Evolutionary conservation across 2,888 invertebrate genomes (phyloP).

Genomic region (Timema podura): DNA sequence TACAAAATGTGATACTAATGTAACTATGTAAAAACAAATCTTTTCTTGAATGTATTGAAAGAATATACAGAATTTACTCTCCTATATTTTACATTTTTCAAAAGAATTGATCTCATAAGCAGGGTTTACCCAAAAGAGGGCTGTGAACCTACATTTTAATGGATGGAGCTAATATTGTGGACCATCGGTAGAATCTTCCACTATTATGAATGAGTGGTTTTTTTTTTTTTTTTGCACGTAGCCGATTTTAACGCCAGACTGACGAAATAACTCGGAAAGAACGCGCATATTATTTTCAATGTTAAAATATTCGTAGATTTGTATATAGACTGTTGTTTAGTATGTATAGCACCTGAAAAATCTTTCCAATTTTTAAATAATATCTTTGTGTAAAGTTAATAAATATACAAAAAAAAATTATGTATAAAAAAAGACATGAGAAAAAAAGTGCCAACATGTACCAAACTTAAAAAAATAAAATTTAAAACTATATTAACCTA

Average conservation of each 20-base stretch:
- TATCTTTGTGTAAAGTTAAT: constrained; percentile 29
- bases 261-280: no score
- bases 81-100: constrained; percentile 3
- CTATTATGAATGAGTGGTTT: neutral
- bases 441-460: constrained; percentile 26
- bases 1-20: no score
- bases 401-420: constrained; percentile 18
- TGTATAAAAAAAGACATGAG: no score
- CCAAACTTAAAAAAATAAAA: constrained; percentile 26
- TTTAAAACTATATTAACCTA: constrained; percentile 26
- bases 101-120: constrained; percentile 26
- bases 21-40: no score
- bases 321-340: constrained; percentile 9
- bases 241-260: no score
- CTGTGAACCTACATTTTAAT: constrained; percentile 24
- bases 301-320: constrained; percentile 10
- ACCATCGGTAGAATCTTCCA: neutral
- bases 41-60: no score
- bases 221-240: neutral
- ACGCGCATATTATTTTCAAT: neutral
- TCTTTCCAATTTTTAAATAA: constrained; percentile 25
- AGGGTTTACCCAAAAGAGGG: constrained; percentile 27
- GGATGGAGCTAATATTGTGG: constrained; percentile 10
- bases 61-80: no score
- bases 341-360: constrained; percentile 12